Evolutionary conservation across 2,113 vertebrate species (phyloP).

Genomic region (Acrocephalus arundinaceus): DNA sequence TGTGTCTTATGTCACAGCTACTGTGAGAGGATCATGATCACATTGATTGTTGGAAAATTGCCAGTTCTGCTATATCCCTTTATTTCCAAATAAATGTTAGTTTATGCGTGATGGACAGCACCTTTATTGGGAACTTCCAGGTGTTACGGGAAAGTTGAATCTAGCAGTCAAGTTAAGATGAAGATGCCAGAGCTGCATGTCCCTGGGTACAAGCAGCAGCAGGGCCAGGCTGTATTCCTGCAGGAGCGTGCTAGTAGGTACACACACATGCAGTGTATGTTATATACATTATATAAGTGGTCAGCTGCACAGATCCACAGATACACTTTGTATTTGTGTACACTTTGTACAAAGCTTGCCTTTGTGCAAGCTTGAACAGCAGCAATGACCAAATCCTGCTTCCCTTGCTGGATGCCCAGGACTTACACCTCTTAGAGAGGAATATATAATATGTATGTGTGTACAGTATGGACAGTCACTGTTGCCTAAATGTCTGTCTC

Average conservation of each 20-base stretch:
- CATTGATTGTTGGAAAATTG: not conserved
- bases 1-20: not conserved
- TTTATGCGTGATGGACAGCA: not conserved
- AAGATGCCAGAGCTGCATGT: not conserved
- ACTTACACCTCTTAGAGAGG: not conserved
- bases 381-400: not conserved
- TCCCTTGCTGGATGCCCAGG: accelerated
- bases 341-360: too few species aligned
- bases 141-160: not conserved
- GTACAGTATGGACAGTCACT: not conserved
- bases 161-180: not conserved
- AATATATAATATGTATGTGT: not conserved
- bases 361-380: not conserved
- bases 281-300: not conserved
- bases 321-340: not conserved
- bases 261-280: accelerated
- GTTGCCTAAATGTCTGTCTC: not conserved
- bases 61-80: not conserved
- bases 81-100: not conserved
- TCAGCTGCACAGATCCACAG: not conserved
- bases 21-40: accelerated
- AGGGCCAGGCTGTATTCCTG: not conserved
- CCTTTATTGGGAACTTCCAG: not conserved
- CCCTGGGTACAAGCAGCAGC: not conserved
- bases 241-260: not conserved